A percentile compares a stretch with the other conserved stretches of the same genome.
phyloP scores from a whole-genome alignment of 2,113 vertebrate genomes.

The Salvator merianae region DNA sequence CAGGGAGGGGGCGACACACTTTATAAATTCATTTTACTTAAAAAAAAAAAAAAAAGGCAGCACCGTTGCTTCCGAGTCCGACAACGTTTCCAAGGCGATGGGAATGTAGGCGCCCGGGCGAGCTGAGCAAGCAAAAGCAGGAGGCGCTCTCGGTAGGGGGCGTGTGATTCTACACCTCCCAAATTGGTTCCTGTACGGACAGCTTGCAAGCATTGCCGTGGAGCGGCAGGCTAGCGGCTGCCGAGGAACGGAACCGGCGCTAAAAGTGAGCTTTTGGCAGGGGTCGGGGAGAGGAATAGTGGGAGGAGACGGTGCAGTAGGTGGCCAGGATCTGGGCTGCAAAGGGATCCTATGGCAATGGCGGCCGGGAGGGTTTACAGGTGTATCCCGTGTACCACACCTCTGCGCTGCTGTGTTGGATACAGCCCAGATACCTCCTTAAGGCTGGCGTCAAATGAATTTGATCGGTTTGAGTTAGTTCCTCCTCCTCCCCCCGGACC shows the following conservation, averaged over 20 bases:
- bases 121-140: neutral
- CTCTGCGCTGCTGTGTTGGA: neutral
- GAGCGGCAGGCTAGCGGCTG: no score
- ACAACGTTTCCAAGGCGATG: neutral
- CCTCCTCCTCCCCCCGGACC: no score
- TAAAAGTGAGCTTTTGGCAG: no score
- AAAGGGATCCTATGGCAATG: no score
- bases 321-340: neutral
- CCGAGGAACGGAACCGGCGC: no score
- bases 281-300: no score
- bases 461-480: no score
- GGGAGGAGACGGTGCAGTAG: no score
- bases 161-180: neutral
- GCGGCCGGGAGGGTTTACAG: no score
- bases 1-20: neutral
- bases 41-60: no score
- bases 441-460: no score
- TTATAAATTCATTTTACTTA: neutral
- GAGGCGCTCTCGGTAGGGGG: neutral
- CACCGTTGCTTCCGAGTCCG: neutral
- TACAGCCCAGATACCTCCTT: no score
- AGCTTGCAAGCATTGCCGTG: neutral
- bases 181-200: neutral
- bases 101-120: neutral
- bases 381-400: neutral